A percentile compares a stretch with the other conserved stretches of the same genome.
Conservation (phyloP, 2,797 vertebrate genomes). For the Holocentrus rufus region DNA sequence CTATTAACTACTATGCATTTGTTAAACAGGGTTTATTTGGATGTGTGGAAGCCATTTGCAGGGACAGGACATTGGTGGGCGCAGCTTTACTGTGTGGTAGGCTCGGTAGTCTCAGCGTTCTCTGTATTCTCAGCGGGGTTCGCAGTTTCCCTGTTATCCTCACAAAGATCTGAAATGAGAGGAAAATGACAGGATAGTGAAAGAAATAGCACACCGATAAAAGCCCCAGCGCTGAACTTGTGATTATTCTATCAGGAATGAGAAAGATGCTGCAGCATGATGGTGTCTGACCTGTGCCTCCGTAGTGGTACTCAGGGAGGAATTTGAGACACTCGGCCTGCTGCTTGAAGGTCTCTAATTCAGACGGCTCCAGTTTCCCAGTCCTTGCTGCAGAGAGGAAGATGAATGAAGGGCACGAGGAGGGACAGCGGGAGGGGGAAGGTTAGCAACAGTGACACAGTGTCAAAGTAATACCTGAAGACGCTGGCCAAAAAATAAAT, state of each 20-base stretch:
- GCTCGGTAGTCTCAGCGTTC: constrained; percentile 6
- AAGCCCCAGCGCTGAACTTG: not conserved
- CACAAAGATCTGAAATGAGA: constrained; percentile 71
- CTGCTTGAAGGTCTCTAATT: constrained; percentile 78
- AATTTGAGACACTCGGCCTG: constrained; percentile 77
- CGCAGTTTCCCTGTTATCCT: constrained; percentile 55
- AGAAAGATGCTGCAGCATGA: not conserved
- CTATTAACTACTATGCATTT: constrained; percentile 18
- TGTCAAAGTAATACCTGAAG: not conserved
- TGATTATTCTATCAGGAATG: not conserved
- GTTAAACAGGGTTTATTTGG: constrained; percentile 22
- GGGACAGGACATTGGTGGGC: not conserved
- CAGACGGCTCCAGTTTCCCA: constrained; percentile 63
- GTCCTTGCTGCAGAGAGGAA: constrained; percentile 64
- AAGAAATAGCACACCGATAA: not conserved
- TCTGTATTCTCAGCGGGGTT: constrained; percentile 36
- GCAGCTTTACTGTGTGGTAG: constrained; percentile 40
- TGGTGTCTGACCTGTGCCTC: constrained; percentile 59
- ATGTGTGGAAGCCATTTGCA: not conserved
- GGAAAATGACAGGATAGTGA: not conserved
- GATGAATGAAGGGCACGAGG: not conserved
- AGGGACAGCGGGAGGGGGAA: not conserved
- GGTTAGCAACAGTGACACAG: not conserved
- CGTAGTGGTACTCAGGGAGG: constrained; percentile 62
- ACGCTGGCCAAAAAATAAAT: not conserved